These are phyloP conservation scores for Corbicula japonica DNA, from an alignment of 2,888 invertebrate genomes.

Conservation along the genomic window DNA sequence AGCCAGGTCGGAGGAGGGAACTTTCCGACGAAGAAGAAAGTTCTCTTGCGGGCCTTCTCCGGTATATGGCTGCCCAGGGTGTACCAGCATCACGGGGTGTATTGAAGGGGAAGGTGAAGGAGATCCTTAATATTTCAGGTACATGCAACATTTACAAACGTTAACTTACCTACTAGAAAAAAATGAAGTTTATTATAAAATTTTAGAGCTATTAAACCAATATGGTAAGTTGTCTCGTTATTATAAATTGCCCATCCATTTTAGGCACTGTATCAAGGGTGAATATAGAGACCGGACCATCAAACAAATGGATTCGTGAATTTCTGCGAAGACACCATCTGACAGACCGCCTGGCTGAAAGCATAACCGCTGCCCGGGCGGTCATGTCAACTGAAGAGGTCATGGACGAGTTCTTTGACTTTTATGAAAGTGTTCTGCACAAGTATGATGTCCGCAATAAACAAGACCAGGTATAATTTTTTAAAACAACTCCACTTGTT, in stretches of 20 bases:
- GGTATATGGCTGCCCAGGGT: conserved; percentile 5
- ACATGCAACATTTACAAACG: neutral
- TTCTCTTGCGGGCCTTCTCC: neutral
- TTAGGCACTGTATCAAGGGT: neutral
- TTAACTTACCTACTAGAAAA: conserved; percentile 5
- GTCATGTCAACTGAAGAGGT: neutral
- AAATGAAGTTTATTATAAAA: too few relatives aligned
- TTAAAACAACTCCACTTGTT: too few relatives aligned
- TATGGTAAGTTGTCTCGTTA: too few relatives aligned
- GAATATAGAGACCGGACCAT: neutral
- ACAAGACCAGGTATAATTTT: neutral
- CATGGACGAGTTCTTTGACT: conserved; percentile 3
- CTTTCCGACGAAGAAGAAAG: conserved; percentile 3
- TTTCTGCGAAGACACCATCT: neutral
- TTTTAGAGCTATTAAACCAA: too few relatives aligned
- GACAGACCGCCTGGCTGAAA: neutral
- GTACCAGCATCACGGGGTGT: neutral
- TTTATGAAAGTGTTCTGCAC: conserved; percentile 1
- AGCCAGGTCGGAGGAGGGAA: neutral
- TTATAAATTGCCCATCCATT: neutral
- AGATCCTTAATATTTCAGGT: conserved; percentile 1
- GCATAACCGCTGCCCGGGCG: conserved; percentile 10
- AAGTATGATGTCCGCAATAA: neutral
- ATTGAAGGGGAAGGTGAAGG: conserved; percentile 1
- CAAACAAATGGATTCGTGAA: neutral